Conservation (phyloP, 1,140 invertebrate species). For the Orchestia grillus region DNA sequence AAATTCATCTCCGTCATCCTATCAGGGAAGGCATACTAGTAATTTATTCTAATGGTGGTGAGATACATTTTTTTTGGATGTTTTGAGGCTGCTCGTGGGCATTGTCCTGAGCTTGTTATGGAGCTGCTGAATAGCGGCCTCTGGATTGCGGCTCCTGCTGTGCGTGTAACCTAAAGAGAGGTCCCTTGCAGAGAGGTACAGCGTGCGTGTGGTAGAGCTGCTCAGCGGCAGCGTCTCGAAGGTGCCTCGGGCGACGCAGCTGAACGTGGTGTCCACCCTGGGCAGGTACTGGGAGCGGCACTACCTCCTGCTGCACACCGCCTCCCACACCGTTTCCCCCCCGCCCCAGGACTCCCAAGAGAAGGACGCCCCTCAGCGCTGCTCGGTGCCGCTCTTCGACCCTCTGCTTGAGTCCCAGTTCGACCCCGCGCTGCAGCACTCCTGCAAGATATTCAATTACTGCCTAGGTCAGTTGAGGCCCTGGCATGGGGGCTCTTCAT, state of each 20-base stretch:
- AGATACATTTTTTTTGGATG: too few relatives aligned
- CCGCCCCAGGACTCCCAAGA: neutral
- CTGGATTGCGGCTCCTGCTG: too few relatives aligned
- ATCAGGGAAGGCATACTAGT: too few relatives aligned
- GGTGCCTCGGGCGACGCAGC: constrained; percentile 67
- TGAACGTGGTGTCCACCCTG: constrained; percentile 63
- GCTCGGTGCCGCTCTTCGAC: constrained; percentile 61
- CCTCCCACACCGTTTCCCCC: neutral
- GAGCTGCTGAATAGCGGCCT: too few relatives aligned
- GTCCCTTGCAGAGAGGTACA: constrained; percentile 63
- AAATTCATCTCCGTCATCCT: too few relatives aligned
- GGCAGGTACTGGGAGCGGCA: constrained; percentile 62
- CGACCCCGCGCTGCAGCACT: constrained; percentile 60
- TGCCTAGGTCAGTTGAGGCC: constrained; percentile 65
- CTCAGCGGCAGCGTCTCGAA: constrained; percentile 63
- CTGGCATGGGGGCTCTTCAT: neutral
- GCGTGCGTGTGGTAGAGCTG: constrained; percentile 66
- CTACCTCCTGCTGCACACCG: constrained; percentile 57
- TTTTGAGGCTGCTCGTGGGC: too few relatives aligned
- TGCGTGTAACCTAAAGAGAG: neutral
- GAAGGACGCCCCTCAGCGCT: too few relatives aligned
- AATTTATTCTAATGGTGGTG: too few relatives aligned
- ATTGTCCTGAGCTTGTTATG: too few relatives aligned
- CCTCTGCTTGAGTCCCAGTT: constrained; percentile 59
- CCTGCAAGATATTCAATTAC: constrained; percentile 67